Evolutionary conservation across 2,797 vertebrate species (phyloP).

Genomic region (Rhinogobio ventralis): DNA sequence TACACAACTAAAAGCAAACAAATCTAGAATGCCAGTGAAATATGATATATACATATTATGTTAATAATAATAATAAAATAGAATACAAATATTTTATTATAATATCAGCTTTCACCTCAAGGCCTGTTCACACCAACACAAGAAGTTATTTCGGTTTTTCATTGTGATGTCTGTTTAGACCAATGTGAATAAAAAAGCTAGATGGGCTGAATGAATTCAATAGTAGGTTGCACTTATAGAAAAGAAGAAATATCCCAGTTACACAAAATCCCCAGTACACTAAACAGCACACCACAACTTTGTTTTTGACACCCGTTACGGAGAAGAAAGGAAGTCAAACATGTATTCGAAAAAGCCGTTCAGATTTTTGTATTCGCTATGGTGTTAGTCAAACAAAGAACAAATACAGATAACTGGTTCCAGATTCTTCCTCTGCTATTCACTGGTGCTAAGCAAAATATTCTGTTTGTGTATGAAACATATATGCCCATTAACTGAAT

Average conservation of each 20-base stretch:
- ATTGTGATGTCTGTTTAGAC: not conserved
- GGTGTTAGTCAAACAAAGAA: not conserved
- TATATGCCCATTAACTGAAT: constrained; percentile 27
- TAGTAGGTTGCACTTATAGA: not conserved
- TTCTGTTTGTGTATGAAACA: not conserved
- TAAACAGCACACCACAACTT: not conserved
- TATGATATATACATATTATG: not conserved
- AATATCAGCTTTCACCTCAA: not conserved
- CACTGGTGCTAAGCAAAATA: not conserved
- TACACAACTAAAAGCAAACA: not conserved
- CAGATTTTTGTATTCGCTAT: not conserved
- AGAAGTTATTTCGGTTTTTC: too few relatives aligned
- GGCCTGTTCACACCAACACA: not conserved
- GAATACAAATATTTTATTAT: not conserved
- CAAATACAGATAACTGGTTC: not conserved
- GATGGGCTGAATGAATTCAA: not conserved
- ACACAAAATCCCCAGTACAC: not conserved
- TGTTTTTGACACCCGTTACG: not conserved
- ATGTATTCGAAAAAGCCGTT: not conserved
- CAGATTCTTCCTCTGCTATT: not conserved
- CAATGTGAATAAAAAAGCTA: not conserved
- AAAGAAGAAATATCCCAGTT: not conserved
- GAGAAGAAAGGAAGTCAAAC: not conserved
- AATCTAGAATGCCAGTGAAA: not conserved
- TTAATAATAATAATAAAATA: not conserved